Evolutionary conservation across 1,140 invertebrate genomes (phyloP), one percentile per base, ranked within the genome.

Genomic region (Drosophila trapezifrons): DNA sequence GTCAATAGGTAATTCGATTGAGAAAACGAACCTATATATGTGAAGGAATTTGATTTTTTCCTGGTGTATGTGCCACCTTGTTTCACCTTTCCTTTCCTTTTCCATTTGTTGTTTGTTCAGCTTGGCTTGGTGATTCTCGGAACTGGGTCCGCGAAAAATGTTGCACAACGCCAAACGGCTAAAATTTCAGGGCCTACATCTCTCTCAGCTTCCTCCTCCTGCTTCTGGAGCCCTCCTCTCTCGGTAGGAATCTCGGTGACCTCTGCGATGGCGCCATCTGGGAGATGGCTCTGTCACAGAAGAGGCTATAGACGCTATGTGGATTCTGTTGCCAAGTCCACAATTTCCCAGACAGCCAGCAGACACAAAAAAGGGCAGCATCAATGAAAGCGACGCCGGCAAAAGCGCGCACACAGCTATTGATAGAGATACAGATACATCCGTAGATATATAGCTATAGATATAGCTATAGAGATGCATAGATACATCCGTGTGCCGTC

Each of bases 341-440:
- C 75, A 65, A 79, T 70, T 86, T 87, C 66, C 71, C 83, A 87
- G 80, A 89, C 84, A 89, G 67, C 45, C 25, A 49, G 72, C 67
- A 87, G 84, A 87, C 84, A 76, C 75, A 70, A 73, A 87, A 74
- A 69, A 79, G 58, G 42, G 59, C 47, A 79, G 85, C 83, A 87
- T 86, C 83, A 87, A 86, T 86, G 67, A 86, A 86, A 85, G 77
- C 81, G 74, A 80, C 70, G 81, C 67, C 69, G 60, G 71, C 59
- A 67, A 66, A 62, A 77, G 51, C 64, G 37, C 63, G 73, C 47
- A 80, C 58, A 77, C 54, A 82, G 65, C 63, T 67, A 67, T 67
- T 66, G 65, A 60, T 67, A 74, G 27, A 78, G 46, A 59, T 62
- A 69, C 18, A 67, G 29, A 45, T 49, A 60, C 45, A 51, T 17